Percentiles rank a stretch among this genome's conserved stretches.
These are phyloP conservation scores for Hydrophis major DNA, from an alignment of 2,797 vertebrate species.

Conservation along the genomic window DNA sequence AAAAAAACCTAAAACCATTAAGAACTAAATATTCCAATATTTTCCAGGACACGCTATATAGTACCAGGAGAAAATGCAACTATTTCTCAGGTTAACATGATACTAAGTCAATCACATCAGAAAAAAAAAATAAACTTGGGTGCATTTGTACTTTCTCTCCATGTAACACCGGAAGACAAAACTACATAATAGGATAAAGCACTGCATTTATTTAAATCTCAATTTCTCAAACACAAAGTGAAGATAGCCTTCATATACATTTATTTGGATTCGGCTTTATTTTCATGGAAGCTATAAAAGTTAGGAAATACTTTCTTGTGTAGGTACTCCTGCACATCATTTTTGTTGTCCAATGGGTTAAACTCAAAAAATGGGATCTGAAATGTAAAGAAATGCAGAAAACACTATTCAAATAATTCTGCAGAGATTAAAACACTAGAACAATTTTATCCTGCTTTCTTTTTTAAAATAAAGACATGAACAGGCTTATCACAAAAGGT, in stretches of 20 bases:
- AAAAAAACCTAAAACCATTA: neutral
- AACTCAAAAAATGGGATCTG: constrained; percentile 89
- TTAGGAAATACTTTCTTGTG: constrained; percentile 87
- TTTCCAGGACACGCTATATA: neutral
- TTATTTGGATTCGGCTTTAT: constrained; percentile 31
- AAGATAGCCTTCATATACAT: neutral
- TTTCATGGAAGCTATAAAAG: constrained; percentile 72
- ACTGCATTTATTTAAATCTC: neutral
- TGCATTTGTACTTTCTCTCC: constrained; percentile 18
- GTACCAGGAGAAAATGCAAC: fast-evolving
- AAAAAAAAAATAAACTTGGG: constrained; percentile 26
- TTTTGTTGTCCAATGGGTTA: constrained; percentile 69
- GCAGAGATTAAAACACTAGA: neutral
- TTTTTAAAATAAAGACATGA: neutral
- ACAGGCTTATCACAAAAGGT: neutral
- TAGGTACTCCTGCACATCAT: constrained; percentile 81
- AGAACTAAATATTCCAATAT: neutral
- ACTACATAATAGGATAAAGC: constrained; percentile 19
- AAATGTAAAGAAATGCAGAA: constrained; percentile 31
- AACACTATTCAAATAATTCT: neutral
- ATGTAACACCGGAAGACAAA: constrained; percentile 39
- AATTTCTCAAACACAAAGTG: constrained; percentile 8
- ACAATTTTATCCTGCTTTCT: neutral
- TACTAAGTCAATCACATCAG: constrained; percentile 7
- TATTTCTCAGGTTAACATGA: neutral